These are phyloP conservation scores for Muntiacus reevesi DNA, from an alignment of 2,113 vertebrate species.

Conservation along the genomic window DNA sequence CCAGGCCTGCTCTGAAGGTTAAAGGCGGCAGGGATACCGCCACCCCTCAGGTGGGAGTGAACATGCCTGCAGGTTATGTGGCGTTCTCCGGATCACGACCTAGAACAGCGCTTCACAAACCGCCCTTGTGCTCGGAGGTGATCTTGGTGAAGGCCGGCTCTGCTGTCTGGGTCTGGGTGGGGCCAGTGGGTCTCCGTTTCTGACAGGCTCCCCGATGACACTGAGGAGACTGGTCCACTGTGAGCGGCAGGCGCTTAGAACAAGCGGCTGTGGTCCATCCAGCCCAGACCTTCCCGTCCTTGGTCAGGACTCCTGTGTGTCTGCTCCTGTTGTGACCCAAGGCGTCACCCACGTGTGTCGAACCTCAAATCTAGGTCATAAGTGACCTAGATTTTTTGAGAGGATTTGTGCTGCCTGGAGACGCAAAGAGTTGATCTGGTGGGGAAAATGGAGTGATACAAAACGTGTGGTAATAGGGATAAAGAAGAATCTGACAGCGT, in stretches of 20 bases:
- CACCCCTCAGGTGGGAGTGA: neutral
- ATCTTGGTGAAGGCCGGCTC: neutral
- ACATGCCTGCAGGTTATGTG: accelerated
- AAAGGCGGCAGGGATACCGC: accelerated
- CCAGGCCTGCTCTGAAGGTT: neutral
- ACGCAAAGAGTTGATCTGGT: neutral
- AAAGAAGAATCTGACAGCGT: neutral
- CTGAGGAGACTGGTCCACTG: too few species aligned
- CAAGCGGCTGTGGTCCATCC: accelerated
- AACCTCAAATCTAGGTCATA: neutral
- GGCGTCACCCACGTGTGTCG: neutral
- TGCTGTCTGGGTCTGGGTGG: neutral
- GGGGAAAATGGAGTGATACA: neutral
- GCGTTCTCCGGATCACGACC: neutral
- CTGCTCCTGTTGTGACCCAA: neutral
- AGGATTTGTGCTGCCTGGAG: neutral
- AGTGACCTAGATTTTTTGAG: neutral
- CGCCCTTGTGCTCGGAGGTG: neutral
- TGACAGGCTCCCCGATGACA: neutral
- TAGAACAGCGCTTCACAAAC: neutral
- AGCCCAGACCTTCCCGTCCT: neutral
- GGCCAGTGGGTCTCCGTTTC: neutral
- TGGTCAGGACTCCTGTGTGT: too few species aligned
- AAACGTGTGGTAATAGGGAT: accelerated
- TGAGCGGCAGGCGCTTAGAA: neutral